phyloP scores from a whole-genome alignment of 1,140 invertebrate species.

The Drosophila paulistorum region DNA sequence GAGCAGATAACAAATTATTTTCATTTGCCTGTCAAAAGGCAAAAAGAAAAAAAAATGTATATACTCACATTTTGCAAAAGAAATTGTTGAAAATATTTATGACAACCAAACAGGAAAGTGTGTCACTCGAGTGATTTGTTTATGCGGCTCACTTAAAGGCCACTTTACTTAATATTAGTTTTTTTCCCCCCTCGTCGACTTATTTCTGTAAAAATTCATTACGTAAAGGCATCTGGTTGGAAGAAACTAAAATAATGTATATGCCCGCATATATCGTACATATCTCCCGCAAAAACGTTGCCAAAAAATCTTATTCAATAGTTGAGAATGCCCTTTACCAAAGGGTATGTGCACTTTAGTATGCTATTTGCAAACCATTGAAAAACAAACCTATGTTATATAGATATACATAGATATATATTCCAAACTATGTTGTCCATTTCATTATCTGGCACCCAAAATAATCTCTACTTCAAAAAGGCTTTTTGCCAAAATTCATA shows the following conservation, averaged over 20 bases:
- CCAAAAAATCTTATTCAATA: slow-evolving; percentile 80
- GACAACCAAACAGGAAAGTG: slow-evolving; percentile 73
- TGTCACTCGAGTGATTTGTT: slow-evolving; percentile 79
- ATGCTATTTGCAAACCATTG: background rate
- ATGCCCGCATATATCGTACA: slow-evolving; percentile 33
- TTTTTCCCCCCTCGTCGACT: slow-evolving; percentile 29
- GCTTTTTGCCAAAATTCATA: too few relatives aligned
- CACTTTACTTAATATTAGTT: slow-evolving; percentile 45
- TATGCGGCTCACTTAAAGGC: slow-evolving; percentile 64
- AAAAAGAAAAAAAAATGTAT: slow-evolving; percentile 48
- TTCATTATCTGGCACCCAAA: too few relatives aligned
- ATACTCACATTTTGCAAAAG: slow-evolving; percentile 30
- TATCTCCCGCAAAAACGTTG: slow-evolving; percentile 55
- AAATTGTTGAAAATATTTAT: slow-evolving; percentile 64
- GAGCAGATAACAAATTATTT: slow-evolving; percentile 56
- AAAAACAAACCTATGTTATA: background rate
- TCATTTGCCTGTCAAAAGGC: slow-evolving; percentile 53
- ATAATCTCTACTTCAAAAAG: too few relatives aligned
- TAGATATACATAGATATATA: background rate
- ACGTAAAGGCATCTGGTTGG: slow-evolving; percentile 55
- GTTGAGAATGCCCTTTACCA: slow-evolving; percentile 25
- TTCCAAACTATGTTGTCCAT: too few relatives aligned
- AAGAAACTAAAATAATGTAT: slow-evolving; percentile 32
- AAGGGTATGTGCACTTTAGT: background rate
- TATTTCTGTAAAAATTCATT: slow-evolving; percentile 63